Percentiles rank a stretch among this genome's conserved stretches.
Conservation (phyloP, 1,140 invertebrate genomes). For the Halesus radiatus region DNA sequence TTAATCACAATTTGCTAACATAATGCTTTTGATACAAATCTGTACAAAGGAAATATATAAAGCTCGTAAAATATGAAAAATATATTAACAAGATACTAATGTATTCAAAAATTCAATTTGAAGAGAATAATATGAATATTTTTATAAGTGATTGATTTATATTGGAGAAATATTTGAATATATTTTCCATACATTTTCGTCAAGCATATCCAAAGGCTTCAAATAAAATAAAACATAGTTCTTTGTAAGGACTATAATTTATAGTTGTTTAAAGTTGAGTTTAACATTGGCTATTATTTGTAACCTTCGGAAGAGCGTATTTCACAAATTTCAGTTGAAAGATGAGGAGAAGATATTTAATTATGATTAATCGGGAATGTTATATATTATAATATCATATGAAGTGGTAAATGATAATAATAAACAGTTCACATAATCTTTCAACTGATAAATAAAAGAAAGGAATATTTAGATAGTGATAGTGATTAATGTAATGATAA, state of each 20-base stretch:
- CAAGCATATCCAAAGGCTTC: neutral
- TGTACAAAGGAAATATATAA: no score
- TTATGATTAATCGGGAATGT: neutral
- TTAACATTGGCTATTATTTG: neutral
- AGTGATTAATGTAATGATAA: conserved; percentile 25
- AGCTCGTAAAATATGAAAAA: neutral
- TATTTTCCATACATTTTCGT: neutral
- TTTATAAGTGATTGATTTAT: neutral
- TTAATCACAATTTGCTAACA: no score
- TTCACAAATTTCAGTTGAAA: conserved; percentile 23
- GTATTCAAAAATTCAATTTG: neutral
- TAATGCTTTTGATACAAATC: no score
- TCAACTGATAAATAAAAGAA: conserved; percentile 7
- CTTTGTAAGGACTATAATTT: no score
- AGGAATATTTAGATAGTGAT: neutral
- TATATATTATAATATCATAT: no score
- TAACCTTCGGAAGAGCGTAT: neutral
- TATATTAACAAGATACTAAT: neutral
- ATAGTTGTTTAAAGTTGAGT: no score
- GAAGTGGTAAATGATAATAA: no score
- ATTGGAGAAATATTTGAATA: neutral
- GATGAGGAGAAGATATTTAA: neutral
- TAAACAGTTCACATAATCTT: conserved; percentile 10
- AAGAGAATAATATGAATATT: neutral
- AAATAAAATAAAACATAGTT: no score